Conservation (phyloP, 2,888 invertebrate species). For the Sylvicola cinctus region DNA sequence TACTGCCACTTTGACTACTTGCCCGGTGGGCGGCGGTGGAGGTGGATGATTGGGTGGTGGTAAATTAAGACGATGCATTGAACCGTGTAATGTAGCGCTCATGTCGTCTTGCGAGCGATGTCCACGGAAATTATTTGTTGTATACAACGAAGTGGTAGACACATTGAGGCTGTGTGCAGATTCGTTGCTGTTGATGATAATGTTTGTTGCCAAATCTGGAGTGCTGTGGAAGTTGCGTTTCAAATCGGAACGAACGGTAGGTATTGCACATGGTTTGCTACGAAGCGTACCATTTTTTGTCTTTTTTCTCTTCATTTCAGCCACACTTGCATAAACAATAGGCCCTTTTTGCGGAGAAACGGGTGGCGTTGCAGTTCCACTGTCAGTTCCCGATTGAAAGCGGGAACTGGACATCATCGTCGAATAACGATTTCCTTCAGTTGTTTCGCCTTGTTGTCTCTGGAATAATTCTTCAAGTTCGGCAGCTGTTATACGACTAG, state of each 20-base stretch:
- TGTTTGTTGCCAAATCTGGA: constrained; percentile 49
- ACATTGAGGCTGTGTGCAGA: constrained; percentile 5
- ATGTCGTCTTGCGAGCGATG: constrained; percentile 55
- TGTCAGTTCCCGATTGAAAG: constrained; percentile 39
- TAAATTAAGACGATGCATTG: constrained; percentile 29
- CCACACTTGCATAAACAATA: constrained; percentile 76
- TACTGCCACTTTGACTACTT: constrained; percentile 47
- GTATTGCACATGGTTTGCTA: constrained; percentile 24
- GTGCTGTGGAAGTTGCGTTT: constrained; percentile 76
- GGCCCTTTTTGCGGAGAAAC: constrained; percentile 44
- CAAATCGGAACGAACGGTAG: constrained; percentile 25
- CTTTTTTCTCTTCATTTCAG: constrained; percentile 77
- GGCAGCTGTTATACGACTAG: constrained; percentile 72
- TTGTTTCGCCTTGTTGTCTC: constrained; percentile 49
- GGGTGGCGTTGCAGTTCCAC: constrained; percentile 38
- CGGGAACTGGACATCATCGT: constrained; percentile 55
- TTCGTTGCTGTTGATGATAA: constrained; percentile 16
- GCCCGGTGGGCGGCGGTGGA: constrained; percentile 56
- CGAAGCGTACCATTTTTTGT: constrained; percentile 23
- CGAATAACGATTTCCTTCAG: constrained; percentile 28
- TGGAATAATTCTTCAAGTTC: constrained; percentile 87
- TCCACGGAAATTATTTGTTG: constrained; percentile 23
- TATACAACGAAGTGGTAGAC: constrained; percentile 19
- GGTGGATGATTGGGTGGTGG: constrained; percentile 70
- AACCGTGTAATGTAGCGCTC: constrained; percentile 26